These are phyloP conservation scores for Heterodera carotae DNA, from an alignment of 1,140 invertebrate species.

Conservation along the genomic window DNA sequence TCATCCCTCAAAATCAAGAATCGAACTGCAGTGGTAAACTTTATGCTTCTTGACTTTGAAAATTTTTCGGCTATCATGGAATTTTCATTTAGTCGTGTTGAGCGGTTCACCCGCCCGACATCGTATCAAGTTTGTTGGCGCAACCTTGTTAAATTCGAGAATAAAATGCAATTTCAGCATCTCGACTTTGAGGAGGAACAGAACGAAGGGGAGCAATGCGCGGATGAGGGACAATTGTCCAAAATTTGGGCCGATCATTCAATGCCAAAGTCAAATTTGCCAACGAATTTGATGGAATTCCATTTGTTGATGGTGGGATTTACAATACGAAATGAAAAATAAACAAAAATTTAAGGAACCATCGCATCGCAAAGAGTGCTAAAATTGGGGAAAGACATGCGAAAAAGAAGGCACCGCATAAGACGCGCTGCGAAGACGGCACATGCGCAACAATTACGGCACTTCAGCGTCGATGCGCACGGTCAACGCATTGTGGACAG, in stretches of 20 bases:
- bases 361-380: neutral
- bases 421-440: neutral
- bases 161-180: neutral
- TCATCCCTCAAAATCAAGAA: too few relatives aligned
- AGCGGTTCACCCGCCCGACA: too few relatives aligned
- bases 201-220: neutral
- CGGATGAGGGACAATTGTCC: neutral
- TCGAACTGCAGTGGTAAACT: too few relatives aligned
- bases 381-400: too few relatives aligned
- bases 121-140: too few relatives aligned
- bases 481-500: conserved; percentile 45
- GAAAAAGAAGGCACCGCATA: neutral
- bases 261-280: neutral
- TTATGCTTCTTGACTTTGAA: too few relatives aligned
- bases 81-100: too few relatives aligned
- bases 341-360: neutral
- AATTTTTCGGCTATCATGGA: too few relatives aligned
- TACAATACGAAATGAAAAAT: neutral
- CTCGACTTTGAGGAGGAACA: neutral
- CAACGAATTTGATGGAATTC: neutral
- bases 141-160: too few relatives aligned
- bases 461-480: conserved; percentile 43
- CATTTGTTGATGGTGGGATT: neutral
- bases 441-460: conserved; percentile 41
- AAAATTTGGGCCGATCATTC: conserved; percentile 2